Conservation (phyloP, 2,888 invertebrate species). For the Dryobotodes eremita region DNA sequence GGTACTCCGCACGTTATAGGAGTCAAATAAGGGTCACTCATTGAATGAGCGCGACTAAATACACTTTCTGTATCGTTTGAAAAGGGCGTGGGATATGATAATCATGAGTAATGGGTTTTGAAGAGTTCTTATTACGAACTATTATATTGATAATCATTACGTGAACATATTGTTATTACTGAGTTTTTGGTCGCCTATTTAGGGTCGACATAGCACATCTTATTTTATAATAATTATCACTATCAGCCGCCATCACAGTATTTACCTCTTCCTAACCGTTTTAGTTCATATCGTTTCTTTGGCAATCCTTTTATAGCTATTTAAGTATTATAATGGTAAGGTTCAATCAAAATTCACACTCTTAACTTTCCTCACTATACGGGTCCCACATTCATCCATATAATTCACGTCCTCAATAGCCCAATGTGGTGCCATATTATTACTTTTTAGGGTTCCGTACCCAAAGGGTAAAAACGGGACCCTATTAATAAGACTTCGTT, state of each 20-base stretch:
- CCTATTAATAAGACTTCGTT: too few species aligned
- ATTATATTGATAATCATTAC: not conserved
- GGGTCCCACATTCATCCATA: not conserved
- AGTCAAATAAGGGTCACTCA: slow-evolving; percentile 62
- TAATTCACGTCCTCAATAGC: not conserved
- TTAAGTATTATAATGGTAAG: not conserved
- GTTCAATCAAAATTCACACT: not conserved
- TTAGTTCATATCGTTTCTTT: not conserved
- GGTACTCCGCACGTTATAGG: slow-evolving; percentile 44
- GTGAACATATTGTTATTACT: not conserved
- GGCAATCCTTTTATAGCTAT: not conserved
- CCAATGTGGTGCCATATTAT: not conserved
- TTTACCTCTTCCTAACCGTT: too few species aligned
- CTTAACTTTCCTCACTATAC: not conserved
- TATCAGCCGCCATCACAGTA: not conserved
- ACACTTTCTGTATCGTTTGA: slow-evolving; percentile 30
- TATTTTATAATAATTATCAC: not conserved
- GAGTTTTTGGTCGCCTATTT: not conserved
- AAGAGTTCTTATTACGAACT: slow-evolving; percentile 21
- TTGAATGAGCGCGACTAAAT: slow-evolving; percentile 47
- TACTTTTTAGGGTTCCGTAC: too few species aligned
- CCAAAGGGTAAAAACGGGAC: too few species aligned
- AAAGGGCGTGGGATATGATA: slow-evolving; percentile 35
- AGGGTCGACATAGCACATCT: not conserved
- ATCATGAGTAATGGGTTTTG: slow-evolving; percentile 43